Percentiles rank a stretch among this genome's conserved stretches.
phyloP scores from a whole-genome alignment of 1,140 invertebrate genomes.

The Parapsyche elsis region DNA sequence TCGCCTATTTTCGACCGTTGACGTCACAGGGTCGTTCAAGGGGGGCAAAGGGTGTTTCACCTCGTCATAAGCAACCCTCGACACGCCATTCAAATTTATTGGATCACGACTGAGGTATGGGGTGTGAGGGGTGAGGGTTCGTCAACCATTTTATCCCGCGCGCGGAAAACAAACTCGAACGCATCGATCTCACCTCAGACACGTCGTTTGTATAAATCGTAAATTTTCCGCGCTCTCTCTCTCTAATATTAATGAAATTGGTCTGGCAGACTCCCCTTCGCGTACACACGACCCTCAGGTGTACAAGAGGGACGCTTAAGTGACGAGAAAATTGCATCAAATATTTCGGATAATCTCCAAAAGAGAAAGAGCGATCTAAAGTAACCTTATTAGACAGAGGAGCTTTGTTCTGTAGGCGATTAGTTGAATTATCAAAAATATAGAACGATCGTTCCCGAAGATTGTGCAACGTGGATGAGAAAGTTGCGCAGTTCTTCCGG shows the following conservation, averaged over 20 bases:
- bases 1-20: constrained; percentile 10
- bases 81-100: constrained; percentile 33
- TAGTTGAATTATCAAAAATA: too few relatives aligned
- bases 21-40: constrained; percentile 21
- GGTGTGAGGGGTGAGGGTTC: constrained; percentile 3
- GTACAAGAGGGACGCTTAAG: constrained; percentile 19
- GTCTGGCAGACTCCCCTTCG: not conserved
- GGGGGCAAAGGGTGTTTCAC: not conserved
- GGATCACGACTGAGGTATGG: not conserved
- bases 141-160: not conserved
- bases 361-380: not conserved
- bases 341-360: constrained; percentile 29
- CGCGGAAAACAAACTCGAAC: too few relatives aligned
- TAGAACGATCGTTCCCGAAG: too few relatives aligned
- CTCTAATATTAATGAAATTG: constrained; percentile 14
- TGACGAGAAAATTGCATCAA: constrained; percentile 37
- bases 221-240: too few relatives aligned
- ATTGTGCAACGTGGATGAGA: too few relatives aligned
- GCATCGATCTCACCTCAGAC: too few relatives aligned
- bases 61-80: constrained; percentile 20
- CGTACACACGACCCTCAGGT: constrained; percentile 14
- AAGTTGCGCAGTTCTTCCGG: too few relatives aligned
- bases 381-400: constrained; percentile 10
- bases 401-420: not conserved
- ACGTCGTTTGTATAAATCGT: too few relatives aligned